phyloP scores from a whole-genome alignment of 1,140 invertebrate species.

The Habropoda laboriosa region DNA sequence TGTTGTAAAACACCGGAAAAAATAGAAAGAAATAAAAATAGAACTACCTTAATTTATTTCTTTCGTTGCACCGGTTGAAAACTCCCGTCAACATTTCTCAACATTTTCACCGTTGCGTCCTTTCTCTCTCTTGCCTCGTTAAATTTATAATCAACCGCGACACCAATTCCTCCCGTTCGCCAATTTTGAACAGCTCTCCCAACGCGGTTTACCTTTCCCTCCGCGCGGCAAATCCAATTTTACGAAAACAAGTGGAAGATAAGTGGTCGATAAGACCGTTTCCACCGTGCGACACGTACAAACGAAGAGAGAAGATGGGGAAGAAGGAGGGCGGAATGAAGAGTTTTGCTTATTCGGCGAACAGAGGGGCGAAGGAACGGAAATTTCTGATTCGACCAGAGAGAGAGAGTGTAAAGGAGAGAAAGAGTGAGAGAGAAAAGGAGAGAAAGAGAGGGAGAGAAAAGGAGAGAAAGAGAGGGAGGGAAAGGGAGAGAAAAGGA shows the following conservation, averaged over 20 bases:
- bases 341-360: not conserved
- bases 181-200: not conserved
- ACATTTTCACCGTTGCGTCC: too few species aligned
- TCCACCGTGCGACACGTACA: not conserved
- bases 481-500: too few species aligned
- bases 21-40: too few species aligned
- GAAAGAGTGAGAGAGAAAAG: too few species aligned
- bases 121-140: too few species aligned
- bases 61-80: too few species aligned
- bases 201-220: not conserved
- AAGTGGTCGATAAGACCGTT: not conserved
- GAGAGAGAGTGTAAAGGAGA: not conserved
- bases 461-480: too few species aligned
- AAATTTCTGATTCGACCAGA: slow-evolving; percentile 22
- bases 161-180: not conserved
- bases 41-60: too few species aligned
- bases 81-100: too few species aligned
- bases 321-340: not conserved
- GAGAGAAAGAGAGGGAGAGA: too few species aligned
- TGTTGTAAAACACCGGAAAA: too few species aligned
- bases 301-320: not conserved
- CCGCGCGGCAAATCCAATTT: not conserved
- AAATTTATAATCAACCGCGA: not conserved
- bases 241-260: slow-evolving; percentile 18
- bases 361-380: not conserved